phyloP scores from a whole-genome alignment of 2,797 vertebrate genomes.

The Pteropus rufus region DNA sequence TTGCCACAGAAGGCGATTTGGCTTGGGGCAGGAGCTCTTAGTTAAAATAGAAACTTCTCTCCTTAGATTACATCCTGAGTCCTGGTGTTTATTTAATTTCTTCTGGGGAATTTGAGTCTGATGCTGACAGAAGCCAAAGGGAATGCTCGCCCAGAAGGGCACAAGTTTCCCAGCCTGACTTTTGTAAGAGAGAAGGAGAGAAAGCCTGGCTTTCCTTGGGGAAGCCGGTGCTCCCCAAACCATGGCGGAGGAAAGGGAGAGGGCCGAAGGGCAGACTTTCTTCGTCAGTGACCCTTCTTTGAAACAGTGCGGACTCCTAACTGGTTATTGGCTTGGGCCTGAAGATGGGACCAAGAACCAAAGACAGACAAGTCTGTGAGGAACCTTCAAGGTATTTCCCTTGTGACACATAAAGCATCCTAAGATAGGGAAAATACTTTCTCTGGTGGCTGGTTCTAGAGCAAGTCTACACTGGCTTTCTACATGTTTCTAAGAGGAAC shows the following conservation, averaged over 20 bases:
- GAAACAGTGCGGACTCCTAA: not conserved
- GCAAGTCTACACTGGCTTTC: not conserved
- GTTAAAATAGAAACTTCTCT: constrained; percentile 42
- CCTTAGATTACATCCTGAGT: constrained; percentile 32
- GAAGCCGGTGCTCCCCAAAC: not conserved
- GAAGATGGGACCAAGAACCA: not conserved
- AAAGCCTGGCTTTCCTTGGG: not conserved
- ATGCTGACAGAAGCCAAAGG: constrained; percentile 24
- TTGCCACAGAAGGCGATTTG: constrained; percentile 19
- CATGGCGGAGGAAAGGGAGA: not conserved
- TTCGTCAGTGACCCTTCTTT: not conserved
- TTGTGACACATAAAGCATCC: not conserved
- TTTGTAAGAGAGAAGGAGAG: not conserved
- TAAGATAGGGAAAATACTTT: not conserved
- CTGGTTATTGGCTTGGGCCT: not conserved
- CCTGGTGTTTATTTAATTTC: constrained; percentile 33
- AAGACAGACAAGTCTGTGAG: not conserved
- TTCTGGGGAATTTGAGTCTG: not conserved
- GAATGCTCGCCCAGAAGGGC: not conserved
- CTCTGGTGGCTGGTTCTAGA: not conserved
- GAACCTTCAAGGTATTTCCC: not conserved
- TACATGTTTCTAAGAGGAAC: not conserved
- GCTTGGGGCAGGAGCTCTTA: not conserved
- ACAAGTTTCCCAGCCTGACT: not conserved
- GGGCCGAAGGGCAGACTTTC: not conserved